phyloP scores from a whole-genome alignment of 2,113 vertebrate species.

The Osmerus eperlanus region DNA sequence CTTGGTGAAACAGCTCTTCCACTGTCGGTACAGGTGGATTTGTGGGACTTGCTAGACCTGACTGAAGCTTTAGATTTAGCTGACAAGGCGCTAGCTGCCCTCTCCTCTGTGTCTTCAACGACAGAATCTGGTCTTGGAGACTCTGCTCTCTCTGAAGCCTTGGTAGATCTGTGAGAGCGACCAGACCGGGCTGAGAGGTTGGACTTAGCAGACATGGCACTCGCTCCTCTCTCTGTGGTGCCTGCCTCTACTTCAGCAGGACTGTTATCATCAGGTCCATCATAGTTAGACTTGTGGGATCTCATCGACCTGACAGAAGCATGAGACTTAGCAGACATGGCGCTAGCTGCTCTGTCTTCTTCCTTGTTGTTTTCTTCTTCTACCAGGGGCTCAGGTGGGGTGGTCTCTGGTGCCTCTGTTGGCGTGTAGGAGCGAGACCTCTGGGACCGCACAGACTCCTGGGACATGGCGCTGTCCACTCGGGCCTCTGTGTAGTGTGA shows the following conservation, averaged over 20 bases:
- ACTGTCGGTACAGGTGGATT: conserved; percentile 11
- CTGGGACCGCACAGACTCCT: conserved; percentile 9
- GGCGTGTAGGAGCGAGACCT: not conserved
- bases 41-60: conserved; percentile 24
- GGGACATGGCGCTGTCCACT: conserved; percentile 37
- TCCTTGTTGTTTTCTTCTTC: conserved; percentile 12
- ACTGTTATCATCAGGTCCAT: too few relatives aligned
- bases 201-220: conserved; percentile 49
- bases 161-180: conserved; percentile 15
- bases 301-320: not conserved
- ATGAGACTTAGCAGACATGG: conserved; percentile 22
- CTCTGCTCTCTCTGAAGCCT: conserved; percentile 8
- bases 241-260: not conserved
- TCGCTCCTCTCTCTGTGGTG: conserved; percentile 26
- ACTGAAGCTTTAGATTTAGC: conserved; percentile 35
- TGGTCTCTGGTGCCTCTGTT: not conserved
- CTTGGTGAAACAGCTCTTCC: conserved; percentile 5
- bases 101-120: conserved; percentile 20
- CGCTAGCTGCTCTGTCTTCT: conserved; percentile 28
- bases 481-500: conserved; percentile 27
- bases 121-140: too few relatives aligned
- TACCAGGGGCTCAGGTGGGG: not conserved
- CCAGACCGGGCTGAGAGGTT: conserved; percentile 12
- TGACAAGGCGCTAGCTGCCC: conserved; percentile 38
- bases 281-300: not conserved